These are phyloP conservation scores for Julus scanicus DNA, from an alignment of 2,888 invertebrate genomes.

Conservation along the genomic window DNA sequence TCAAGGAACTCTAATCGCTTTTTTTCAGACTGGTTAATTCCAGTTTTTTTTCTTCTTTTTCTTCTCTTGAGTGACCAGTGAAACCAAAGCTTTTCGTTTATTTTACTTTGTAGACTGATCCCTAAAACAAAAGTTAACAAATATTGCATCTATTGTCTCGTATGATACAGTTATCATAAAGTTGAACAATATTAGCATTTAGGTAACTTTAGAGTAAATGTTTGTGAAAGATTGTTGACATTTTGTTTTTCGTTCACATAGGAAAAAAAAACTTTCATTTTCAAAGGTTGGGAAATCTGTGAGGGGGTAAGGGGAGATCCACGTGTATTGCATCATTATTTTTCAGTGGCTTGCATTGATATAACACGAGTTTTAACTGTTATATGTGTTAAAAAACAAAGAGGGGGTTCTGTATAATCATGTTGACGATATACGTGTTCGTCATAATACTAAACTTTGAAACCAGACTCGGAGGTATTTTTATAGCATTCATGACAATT, in stretches of 20 bases:
- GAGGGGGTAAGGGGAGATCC: too few species aligned
- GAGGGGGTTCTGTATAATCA: too few species aligned
- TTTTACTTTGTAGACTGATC: background rate
- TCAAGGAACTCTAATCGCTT: slow-evolving; percentile 50
- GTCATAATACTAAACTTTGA: background rate
- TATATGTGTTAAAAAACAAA: too few species aligned
- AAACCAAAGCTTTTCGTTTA: background rate
- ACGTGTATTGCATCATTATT: too few species aligned
- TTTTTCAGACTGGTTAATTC: slow-evolving; percentile 49
- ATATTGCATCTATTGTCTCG: background rate
- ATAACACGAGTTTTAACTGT: too few species aligned
- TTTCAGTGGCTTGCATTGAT: too few species aligned
- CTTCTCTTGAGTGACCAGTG: background rate
- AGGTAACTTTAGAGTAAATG: background rate
- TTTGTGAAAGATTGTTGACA: background rate
- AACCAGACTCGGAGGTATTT: background rate
- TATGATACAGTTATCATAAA: background rate
- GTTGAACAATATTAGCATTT: background rate
- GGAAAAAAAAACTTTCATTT: too few species aligned
- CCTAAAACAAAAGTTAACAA: background rate
- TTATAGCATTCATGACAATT: slow-evolving; percentile 24
- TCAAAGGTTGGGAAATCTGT: too few species aligned
- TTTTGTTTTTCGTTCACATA: too few species aligned
- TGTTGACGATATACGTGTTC: background rate
- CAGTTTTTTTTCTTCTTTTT: slow-evolving; percentile 32